Conservation (phyloP, 2,797 vertebrate genomes). For the Danio jaintianensis region DNA sequence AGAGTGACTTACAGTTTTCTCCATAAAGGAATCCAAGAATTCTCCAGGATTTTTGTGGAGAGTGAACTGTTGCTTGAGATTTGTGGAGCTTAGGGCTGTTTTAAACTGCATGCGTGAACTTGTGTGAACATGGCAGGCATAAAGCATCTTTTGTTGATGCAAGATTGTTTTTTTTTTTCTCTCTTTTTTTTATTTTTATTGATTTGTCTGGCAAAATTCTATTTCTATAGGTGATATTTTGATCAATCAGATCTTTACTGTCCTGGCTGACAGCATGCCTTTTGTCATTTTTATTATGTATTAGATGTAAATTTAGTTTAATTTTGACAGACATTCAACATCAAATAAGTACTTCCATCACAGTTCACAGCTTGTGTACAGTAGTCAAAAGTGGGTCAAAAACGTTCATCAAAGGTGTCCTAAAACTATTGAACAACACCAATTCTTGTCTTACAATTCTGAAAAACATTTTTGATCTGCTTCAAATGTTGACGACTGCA, state of each 20-base stretch:
- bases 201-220: neutral
- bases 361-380: too few species aligned
- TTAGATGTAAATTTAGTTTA: neutral
- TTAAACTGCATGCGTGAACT: slow-evolving; percentile 55
- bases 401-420: neutral
- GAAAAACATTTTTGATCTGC: too few species aligned
- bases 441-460: too few species aligned
- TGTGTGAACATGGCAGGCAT: slow-evolving; percentile 34
- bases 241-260: neutral
- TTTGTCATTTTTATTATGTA: neutral
- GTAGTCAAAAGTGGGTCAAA: too few species aligned
- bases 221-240: neutral
- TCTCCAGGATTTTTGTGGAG: slow-evolving; percentile 38
- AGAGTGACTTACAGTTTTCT: slow-evolving; percentile 49
- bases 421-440: too few species aligned
- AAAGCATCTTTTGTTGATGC: neutral
- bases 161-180: neutral
- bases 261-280: neutral
- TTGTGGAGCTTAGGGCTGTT: slow-evolving; percentile 39
- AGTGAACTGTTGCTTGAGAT: slow-evolving; percentile 37
- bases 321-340: neutral
- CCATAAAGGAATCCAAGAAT: slow-evolving; percentile 45
- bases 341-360: neutral
- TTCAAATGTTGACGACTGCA: neutral
- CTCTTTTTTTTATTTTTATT: neutral